A percentile compares a stretch with the other conserved stretches of the same genome.
phyloP scores from a whole-genome alignment of 2,888 invertebrate genomes.

The Eupelmus urozonus region DNA sequence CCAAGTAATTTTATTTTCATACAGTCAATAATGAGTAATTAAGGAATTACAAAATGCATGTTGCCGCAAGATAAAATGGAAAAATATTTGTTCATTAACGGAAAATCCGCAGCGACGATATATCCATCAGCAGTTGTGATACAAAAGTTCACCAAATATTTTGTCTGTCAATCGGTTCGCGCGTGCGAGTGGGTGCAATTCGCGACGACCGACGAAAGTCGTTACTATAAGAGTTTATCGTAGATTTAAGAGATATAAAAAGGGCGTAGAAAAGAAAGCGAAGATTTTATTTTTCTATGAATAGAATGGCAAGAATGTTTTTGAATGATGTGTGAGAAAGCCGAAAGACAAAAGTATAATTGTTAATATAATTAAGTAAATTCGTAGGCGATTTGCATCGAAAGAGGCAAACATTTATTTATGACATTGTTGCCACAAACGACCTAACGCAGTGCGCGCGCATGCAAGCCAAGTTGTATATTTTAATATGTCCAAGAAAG shows the following conservation, averaged over 20 bases:
- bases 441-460: constrained; percentile 22
- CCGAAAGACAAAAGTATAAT: constrained; percentile 19
- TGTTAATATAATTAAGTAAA: constrained; percentile 45
- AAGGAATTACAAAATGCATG: no score
- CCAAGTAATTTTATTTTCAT: not conserved
- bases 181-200: constrained; percentile 15
- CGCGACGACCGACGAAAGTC: constrained; percentile 29
- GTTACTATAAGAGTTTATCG: constrained; percentile 46
- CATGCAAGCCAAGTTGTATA: constrained; percentile 58
- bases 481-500: constrained; percentile 61
- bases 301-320: constrained; percentile 24
- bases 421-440: constrained; percentile 48
- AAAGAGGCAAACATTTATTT: constrained; percentile 50
- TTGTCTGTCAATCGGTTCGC: constrained; percentile 32
- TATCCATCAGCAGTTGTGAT: constrained; percentile 44
- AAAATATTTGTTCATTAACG: not conserved
- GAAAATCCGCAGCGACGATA: constrained; percentile 3
- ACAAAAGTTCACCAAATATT: constrained; percentile 44
- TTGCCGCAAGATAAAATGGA: not conserved
- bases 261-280: constrained; percentile 52
- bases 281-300: constrained; percentile 23
- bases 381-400: constrained; percentile 32
- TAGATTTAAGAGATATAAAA: constrained; percentile 41
- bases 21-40: no score
- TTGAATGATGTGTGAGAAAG: constrained; percentile 34